These are phyloP conservation scores for Papilio dardanus DNA, from an alignment of 1,140 invertebrate genomes.

Conservation along the genomic window DNA sequence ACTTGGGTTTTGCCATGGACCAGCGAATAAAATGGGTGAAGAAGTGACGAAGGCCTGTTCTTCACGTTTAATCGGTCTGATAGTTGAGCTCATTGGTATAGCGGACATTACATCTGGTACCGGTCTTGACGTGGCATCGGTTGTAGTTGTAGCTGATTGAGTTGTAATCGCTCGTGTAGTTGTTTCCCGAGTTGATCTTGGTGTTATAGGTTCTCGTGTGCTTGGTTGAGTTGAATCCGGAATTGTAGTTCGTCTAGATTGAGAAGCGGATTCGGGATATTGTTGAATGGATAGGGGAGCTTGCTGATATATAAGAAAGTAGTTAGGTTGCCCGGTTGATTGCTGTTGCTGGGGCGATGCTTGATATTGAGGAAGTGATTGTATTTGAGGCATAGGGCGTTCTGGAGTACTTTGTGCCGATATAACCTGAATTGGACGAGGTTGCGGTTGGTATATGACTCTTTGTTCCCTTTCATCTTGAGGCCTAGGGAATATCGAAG, in stretches of 20 bases:
- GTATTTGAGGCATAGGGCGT: neutral
- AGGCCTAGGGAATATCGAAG: slow-evolving; percentile 1
- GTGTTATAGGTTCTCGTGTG: slow-evolving; percentile 1
- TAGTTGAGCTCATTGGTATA: slow-evolving; percentile 30
- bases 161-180: neutral
- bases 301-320: slow-evolving; percentile 35
- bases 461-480: slow-evolving; percentile 18
- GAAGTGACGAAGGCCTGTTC: slow-evolving; percentile 18
- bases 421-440: slow-evolving; percentile 30
- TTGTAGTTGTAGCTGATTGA: slow-evolving; percentile 11
- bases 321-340: slow-evolving; percentile 28
- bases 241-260: slow-evolving; percentile 16
- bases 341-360: slow-evolving; percentile 1
- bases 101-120: slow-evolving; percentile 15
- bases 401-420: neutral
- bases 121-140: neutral
- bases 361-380: slow-evolving; percentile 15
- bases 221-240: neutral
- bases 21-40: slow-evolving; percentile 7
- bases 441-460: slow-evolving; percentile 1
- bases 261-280: slow-evolving; percentile 31
- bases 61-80: neutral
- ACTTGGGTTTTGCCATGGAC: slow-evolving; percentile 27
- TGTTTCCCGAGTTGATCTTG: slow-evolving; percentile 20
- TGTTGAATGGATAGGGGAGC: slow-evolving; percentile 36